Evolutionary conservation across 2,113 vertebrate species (phyloP).

Genomic region (Solea solea): DNA sequence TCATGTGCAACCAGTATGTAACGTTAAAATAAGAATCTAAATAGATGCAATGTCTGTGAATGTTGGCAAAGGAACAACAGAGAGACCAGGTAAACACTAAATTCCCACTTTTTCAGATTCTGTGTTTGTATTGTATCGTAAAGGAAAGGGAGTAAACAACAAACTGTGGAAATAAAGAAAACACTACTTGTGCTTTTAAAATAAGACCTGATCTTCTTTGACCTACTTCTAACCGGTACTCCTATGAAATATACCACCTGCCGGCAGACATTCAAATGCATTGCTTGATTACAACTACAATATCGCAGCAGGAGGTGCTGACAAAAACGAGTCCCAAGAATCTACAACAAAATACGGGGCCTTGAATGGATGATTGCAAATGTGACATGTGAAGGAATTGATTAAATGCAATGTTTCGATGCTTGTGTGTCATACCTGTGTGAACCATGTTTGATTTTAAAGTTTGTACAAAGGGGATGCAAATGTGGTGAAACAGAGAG

Average conservation of each 20-base stretch:
- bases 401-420: not conserved
- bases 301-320: conserved; percentile 33
- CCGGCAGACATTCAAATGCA: conserved; percentile 24
- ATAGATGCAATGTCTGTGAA: not conserved
- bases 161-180: conserved; percentile 9
- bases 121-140: conserved; percentile 14
- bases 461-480: not conserved
- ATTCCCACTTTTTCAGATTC: conserved; percentile 8
- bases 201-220: conserved; percentile 13
- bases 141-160: not conserved
- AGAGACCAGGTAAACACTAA: not conserved
- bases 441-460: not conserved
- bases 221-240: not conserved
- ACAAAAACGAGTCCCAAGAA: conserved; percentile 25
- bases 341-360: not conserved
- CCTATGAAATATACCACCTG: conserved; percentile 32
- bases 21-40: too few relatives aligned
- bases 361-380: conserved; percentile 9
- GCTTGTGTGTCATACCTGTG: not conserved
- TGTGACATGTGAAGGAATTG: conserved; percentile 8
- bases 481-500: not conserved
- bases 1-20: not conserved
- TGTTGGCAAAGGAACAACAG: not conserved
- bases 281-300: conserved; percentile 42
- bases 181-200: conserved; percentile 17